Percentiles rank a stretch among this genome's conserved stretches.
Conservation (phyloP, 2,888 invertebrate species). For the Watsonalla cultraria region DNA sequence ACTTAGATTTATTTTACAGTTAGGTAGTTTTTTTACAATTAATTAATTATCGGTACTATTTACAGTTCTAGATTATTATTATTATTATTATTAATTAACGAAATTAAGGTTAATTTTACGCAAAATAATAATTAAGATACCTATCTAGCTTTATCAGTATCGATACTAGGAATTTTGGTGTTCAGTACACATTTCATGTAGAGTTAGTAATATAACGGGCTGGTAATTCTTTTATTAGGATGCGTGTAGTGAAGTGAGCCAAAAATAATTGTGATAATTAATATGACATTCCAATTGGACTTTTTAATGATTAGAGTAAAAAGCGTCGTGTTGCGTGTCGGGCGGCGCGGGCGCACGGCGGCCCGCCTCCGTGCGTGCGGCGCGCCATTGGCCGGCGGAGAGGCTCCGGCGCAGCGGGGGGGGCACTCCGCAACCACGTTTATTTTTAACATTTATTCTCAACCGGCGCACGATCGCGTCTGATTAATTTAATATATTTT, state of each 20-base stretch:
- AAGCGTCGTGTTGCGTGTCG: slow-evolving; percentile 31
- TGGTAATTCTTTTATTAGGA: slow-evolving; percentile 30
- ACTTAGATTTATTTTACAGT: too few species aligned
- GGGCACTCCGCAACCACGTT: slow-evolving; percentile 34
- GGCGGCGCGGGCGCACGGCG: slow-evolving; percentile 14
- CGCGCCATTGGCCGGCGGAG: slow-evolving; percentile 41
- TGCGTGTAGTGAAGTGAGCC: slow-evolving; percentile 25
- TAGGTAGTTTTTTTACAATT: too few species aligned
- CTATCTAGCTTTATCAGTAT: neutral
- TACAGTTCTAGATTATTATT: too few species aligned
- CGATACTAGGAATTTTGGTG: neutral
- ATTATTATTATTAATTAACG: too few species aligned
- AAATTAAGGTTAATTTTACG: too few species aligned
- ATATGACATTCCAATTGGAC: slow-evolving; percentile 47
- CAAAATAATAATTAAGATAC: neutral
- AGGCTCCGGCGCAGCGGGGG: slow-evolving; percentile 34
- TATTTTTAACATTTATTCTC: slow-evolving; percentile 47
- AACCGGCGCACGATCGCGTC: slow-evolving; percentile 46
- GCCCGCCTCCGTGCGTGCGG: slow-evolving; percentile 35
- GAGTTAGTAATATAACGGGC: neutral
- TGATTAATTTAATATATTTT: slow-evolving; percentile 74
- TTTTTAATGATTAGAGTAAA: slow-evolving; percentile 51
- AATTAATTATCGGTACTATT: too few species aligned
- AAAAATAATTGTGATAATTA: slow-evolving; percentile 60
- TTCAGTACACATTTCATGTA: slow-evolving; percentile 8